Evolutionary conservation across 2,797 vertebrate species (phyloP), one percentile per base, ranked within the genome.

Genomic region (Manis crassicaudata): DNA sequence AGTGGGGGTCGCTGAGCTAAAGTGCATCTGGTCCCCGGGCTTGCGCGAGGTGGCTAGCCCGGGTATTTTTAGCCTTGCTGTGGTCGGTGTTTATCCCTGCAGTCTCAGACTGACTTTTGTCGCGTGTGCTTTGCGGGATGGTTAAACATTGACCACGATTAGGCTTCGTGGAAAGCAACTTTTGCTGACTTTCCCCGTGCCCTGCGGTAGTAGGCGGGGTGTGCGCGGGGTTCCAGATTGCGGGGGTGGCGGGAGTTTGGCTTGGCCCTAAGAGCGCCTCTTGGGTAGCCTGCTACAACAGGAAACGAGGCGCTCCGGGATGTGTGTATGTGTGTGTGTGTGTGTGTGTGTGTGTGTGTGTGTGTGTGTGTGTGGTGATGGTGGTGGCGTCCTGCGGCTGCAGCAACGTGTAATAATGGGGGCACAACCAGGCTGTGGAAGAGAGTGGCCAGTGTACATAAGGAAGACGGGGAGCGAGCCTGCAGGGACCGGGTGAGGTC

Each of bases 1-100:
- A 76, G 96, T 62, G 88, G 79, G 95, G 95, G 94, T 96, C 80
- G 62, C 97, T 87, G 90, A 75, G 83, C 91, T 72, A 92, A 97
- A 96, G 94, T 87, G 96, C 89, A 88, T 94, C 50, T 6, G 65
- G 84, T 32, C 89, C 60, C 27, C 1, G 0, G 90, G 93, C 56
- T 46, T 9, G 95, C 46, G 73, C 46, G 80, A 52, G 91, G 82
- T 56, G 40, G 82, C 60, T 37, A 88, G 80, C 87, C 21, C 17
- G 82, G 88, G 62, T 80, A 60, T 97, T 97, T 94, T 91, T 86
- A 77, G 92, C 80, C 7, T 58, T 8, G 16, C 87, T 4, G 43
- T 46, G 12, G 43, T 46, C 23, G 29, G 43, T 40, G 8, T 54
- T 85, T 68, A 16, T 68, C n/a, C 16, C 56, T 60, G 37, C 58